phyloP scores from a whole-genome alignment of 2,888 invertebrate species.

The Branchellion lobata region DNA sequence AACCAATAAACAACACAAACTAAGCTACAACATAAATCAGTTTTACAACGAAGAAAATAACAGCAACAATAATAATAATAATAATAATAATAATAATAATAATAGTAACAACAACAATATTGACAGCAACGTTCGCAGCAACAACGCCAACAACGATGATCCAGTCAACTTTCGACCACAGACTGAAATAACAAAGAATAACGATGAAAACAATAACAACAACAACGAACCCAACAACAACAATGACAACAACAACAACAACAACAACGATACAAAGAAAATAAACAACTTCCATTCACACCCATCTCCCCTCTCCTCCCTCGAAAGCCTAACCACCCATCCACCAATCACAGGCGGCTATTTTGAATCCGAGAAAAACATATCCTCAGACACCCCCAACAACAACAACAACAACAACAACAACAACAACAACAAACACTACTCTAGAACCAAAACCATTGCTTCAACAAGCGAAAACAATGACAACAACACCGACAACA shows the following conservation, averaged over 20 bases:
- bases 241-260: not conserved
- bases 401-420: too few relatives aligned
- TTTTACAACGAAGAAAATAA: not conserved
- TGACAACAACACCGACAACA: slow-evolving; percentile 4
- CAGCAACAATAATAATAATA: not conserved
- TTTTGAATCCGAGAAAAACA: slow-evolving; percentile 30
- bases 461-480: not conserved
- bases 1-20: not conserved
- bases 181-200: too few relatives aligned
- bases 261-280: not conserved
- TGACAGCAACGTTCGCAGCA: too few relatives aligned
- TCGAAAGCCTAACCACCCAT: slow-evolving; percentile 33
- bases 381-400: not conserved
- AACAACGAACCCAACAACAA: not conserved
- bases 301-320: slow-evolving; percentile 27
- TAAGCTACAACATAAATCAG: slow-evolving; percentile 1
- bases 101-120: too few relatives aligned
- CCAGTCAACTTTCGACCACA: too few relatives aligned
- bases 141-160: too few relatives aligned
- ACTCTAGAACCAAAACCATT: not conserved
- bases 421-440: not conserved
- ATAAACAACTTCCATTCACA: slow-evolving; percentile 7
- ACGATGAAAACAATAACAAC: not conserved
- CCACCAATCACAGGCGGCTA: slow-evolving; percentile 17
- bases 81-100: not conserved